These are phyloP conservation scores for Corapipo altera DNA, from an alignment of 2,113 vertebrate species.

Conservation along the genomic window DNA sequence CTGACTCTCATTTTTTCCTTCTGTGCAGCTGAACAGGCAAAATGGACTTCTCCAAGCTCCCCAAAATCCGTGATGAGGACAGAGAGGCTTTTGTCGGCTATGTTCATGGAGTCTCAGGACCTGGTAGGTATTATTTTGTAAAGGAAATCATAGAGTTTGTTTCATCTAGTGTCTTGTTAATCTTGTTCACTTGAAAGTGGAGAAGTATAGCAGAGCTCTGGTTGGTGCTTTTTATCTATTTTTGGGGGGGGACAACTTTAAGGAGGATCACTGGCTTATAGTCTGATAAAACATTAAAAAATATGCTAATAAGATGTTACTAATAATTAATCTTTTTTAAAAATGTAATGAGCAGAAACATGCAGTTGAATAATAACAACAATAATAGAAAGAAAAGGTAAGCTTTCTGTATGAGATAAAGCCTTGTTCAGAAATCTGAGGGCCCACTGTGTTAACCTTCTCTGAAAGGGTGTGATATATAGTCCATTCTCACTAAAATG, in stretches of 20 bases:
- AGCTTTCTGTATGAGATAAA: background rate
- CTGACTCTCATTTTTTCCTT: background rate
- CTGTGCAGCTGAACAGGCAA: slow-evolving; percentile 65
- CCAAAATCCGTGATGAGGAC: slow-evolving; percentile 92
- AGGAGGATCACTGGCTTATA: background rate
- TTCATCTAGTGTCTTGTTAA: background rate
- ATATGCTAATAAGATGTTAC: background rate
- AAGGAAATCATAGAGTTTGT: background rate
- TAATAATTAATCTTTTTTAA: background rate
- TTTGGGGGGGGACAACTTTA: background rate
- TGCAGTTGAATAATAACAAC: background rate
- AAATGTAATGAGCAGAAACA: background rate
- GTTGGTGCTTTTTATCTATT: background rate
- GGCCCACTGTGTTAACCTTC: background rate
- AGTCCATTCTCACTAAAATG: background rate
- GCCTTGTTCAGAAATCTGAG: background rate
- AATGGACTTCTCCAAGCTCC: slow-evolving; percentile 95
- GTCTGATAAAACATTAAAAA: background rate
- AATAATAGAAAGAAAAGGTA: background rate
- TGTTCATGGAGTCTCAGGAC: slow-evolving; percentile 95
- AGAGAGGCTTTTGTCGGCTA: slow-evolving; percentile 90
- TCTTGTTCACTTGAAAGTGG: background rate
- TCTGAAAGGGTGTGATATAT: background rate
- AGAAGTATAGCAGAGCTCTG: background rate
- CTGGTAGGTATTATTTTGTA: slow-evolving; percentile 77